Evolutionary conservation across 2,797 vertebrate genomes (phyloP).

Genomic region (Gorsachius magnificus): DNA sequence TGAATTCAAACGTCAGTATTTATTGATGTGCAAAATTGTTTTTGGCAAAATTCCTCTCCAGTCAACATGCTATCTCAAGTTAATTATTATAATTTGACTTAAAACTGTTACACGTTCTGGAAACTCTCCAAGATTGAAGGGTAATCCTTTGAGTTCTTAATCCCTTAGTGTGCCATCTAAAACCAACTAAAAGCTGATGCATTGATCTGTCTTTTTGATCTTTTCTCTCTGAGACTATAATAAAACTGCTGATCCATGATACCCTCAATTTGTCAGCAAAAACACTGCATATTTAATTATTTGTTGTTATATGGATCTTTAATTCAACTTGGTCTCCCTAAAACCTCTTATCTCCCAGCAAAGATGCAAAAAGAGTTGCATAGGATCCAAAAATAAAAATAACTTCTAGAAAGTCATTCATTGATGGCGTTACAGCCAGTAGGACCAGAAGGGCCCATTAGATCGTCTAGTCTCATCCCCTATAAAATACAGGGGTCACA

Average conservation of each 20-base stretch:
- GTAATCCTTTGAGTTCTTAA: constrained; percentile 59
- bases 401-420: not conserved
- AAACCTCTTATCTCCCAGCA: not conserved
- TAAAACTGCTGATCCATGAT: constrained; percentile 49
- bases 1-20: constrained; percentile 12
- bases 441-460: not conserved
- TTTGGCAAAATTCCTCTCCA: constrained; percentile 44
- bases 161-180: constrained; percentile 32
- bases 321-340: not conserved
- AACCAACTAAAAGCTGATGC: constrained; percentile 33
- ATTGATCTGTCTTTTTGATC: constrained; percentile 55
- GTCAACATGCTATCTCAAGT: constrained; percentile 31
- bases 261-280: constrained; percentile 49
- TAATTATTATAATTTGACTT: constrained; percentile 63
- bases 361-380: not conserved
- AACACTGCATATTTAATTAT: not conserved
- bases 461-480: not conserved
- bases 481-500: not conserved
- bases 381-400: not conserved
- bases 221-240: constrained; percentile 22
- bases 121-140: constrained; percentile 27
- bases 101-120: constrained; percentile 47
- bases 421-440: not conserved
- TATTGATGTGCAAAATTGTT: constrained; percentile 46
- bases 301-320: not conserved